These are phyloP conservation scores for Gephyroberyx darwinii DNA, from an alignment of 2,797 vertebrate genomes.

Conservation along the genomic window DNA sequence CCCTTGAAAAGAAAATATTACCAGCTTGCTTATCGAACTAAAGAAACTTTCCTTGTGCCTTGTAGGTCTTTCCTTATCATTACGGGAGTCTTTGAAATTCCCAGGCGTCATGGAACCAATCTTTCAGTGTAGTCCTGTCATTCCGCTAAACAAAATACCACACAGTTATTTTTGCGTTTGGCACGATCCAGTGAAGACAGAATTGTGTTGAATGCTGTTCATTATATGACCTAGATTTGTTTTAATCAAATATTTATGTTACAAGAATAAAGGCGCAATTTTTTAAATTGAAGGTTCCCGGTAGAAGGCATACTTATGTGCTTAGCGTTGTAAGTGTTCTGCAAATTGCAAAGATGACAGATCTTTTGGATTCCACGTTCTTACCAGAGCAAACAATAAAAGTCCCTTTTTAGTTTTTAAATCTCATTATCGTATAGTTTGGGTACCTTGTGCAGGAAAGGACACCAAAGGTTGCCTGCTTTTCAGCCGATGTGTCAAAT, in stretches of 20 bases:
- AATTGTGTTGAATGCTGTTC: conserved; percentile 7
- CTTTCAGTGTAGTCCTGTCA: conserved; percentile 30
- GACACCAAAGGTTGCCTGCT: no score
- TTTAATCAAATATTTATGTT: conserved; percentile 28
- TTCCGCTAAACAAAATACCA: conserved; percentile 25
- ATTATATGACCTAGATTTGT: conserved; percentile 20
- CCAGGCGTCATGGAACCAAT: conserved; percentile 17
- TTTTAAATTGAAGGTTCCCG: conserved; percentile 19
- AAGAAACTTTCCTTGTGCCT: conserved; percentile 4
- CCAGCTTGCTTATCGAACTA: background rate
- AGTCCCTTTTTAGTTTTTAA: no score
- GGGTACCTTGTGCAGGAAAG: no score
- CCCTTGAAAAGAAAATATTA: no score
- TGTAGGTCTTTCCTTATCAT: conserved; percentile 27
- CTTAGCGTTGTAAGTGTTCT: conserved; percentile 5
- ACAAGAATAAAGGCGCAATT: conserved; percentile 13
- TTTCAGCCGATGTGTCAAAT: no score
- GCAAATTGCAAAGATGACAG: conserved; percentile 4
- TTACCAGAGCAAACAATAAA: background rate
- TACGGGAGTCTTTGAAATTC: conserved; percentile 31
- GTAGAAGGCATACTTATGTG: conserved; percentile 5
- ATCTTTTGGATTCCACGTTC: background rate
- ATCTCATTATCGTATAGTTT: no score
- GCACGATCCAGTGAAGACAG: conserved; percentile 1
- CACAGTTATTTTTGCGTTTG: conserved; percentile 7